A percentile compares a stretch with the other conserved stretches of the same genome.
Evolutionary conservation across 2,113 vertebrate genomes (phyloP).

Genomic region (Sula dactylatra): DNA sequence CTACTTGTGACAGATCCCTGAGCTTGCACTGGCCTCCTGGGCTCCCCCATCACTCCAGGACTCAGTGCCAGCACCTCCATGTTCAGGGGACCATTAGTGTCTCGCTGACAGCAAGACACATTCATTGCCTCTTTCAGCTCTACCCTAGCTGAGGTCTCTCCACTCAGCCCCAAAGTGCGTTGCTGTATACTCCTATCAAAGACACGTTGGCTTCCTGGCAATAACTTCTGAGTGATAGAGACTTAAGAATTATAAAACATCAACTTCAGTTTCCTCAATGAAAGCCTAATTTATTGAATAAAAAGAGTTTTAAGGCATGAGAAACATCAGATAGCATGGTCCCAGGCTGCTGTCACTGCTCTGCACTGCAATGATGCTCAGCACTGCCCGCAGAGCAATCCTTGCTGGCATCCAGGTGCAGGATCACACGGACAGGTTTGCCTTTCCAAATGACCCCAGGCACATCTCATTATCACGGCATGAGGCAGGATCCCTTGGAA

Average conservation of each 20-base stretch:
- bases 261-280: background rate
- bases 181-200: background rate
- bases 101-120: background rate
- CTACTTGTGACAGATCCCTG: background rate
- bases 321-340: background rate
- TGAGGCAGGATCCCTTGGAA: background rate
- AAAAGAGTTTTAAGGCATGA: background rate
- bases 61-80: background rate
- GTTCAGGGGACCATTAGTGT: no score
- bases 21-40: background rate
- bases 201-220: background rate
- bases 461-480: background rate
- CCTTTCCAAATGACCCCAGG: background rate
- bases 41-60: background rate
- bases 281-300: background rate
- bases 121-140: background rate
- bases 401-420: background rate
- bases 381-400: background rate
- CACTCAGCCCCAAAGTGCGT: background rate
- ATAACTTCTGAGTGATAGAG: background rate
- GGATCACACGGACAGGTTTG: background rate
- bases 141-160: background rate
- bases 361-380: background rate
- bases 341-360: background rate
- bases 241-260: background rate